A percentile compares a stretch with the other conserved stretches of the same genome.
Evolutionary conservation across 2,888 invertebrate genomes (phyloP).

Genomic region (Tipula confusa): DNA sequence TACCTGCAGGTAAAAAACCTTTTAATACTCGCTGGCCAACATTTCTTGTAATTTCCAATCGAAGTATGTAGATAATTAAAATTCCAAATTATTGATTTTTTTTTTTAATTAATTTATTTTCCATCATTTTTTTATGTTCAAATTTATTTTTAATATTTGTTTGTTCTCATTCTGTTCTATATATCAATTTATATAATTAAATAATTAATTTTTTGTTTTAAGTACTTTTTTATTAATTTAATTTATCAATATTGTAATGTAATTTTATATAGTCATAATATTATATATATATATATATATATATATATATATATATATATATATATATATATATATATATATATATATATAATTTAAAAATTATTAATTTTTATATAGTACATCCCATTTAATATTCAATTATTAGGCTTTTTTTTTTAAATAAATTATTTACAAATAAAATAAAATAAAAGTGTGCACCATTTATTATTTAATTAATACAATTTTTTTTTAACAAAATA

Average conservation of each 20-base stretch:
- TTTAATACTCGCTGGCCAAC: too few relatives aligned
- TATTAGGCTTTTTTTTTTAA: background rate
- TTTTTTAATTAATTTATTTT: constrained; percentile 20
- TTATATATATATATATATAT: background rate
- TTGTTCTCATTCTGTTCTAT: background rate
- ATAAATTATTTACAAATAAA: constrained; percentile 26
- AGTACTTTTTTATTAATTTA: constrained; percentile 20
- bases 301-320: background rate
- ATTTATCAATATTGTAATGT: constrained; percentile 4
- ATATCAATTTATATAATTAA: constrained; percentile 29
- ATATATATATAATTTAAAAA: background rate
- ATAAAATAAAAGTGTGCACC: constrained; percentile 10
- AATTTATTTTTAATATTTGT: constrained; percentile 21
- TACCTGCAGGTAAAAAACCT: too few relatives aligned
- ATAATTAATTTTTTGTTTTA: constrained; percentile 25
- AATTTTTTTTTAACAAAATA: constrained; percentile 7
- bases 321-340: background rate
- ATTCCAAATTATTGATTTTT: background rate
- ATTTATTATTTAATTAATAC: background rate
- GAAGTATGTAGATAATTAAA: background rate
- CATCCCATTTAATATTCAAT: constrained; percentile 26
- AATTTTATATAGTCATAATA: background rate
- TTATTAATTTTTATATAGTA: constrained; percentile 3
- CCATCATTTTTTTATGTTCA: background rate
- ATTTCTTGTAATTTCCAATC: too few relatives aligned